Evolutionary conservation across 2,113 vertebrate species (phyloP).

Genomic region (Semicossyphus pulcher): DNA sequence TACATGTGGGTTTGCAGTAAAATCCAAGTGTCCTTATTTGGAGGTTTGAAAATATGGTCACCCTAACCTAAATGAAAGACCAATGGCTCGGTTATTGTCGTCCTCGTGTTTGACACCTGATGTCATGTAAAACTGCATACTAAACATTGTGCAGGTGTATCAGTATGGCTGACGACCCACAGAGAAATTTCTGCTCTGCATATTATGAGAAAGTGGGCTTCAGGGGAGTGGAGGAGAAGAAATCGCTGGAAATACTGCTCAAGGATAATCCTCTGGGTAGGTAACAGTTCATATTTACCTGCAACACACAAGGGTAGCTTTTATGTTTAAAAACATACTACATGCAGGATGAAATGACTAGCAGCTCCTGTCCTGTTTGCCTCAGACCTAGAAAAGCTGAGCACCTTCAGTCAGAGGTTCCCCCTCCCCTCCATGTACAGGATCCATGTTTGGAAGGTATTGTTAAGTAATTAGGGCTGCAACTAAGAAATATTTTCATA

Average conservation of each 20-base stretch:
- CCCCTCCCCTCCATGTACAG: constrained; percentile 98
- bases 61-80: no score
- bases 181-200: constrained; percentile 96
- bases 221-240: constrained; percentile 98
- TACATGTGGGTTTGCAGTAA: no score
- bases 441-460: constrained; percentile 95
- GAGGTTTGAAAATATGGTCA: no score
- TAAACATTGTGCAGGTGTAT: neutral
- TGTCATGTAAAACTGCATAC: no score
- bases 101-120: neutral
- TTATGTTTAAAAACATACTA: no score
- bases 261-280: constrained; percentile 94
- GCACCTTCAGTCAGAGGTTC: constrained; percentile 97
- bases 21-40: no score
- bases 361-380: no score
- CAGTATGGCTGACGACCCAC: constrained; percentile 93
- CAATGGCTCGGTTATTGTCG: neutral
- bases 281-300: neutral
- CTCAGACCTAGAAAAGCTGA: constrained; percentile 97
- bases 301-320: neutral
- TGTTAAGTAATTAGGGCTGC: constrained; percentile 87
- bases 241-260: constrained; percentile 94
- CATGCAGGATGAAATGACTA: no score
- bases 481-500: no score
- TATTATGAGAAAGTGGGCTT: constrained; percentile 99